Conservation (phyloP, 2,113 vertebrate species). For the Smithornis capensis region DNA sequence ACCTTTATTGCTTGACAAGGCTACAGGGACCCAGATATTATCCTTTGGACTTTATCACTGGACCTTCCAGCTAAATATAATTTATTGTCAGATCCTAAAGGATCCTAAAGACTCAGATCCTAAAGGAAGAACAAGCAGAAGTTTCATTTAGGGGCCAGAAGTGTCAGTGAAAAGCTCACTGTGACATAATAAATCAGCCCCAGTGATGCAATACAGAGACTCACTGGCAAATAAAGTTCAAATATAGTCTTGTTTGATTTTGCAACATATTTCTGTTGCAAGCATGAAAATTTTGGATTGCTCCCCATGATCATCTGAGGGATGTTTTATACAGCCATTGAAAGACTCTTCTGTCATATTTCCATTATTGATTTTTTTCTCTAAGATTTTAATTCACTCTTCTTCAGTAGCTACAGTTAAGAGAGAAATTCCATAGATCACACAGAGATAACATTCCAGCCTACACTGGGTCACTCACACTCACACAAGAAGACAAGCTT, state of each 20-base stretch:
- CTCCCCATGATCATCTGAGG: not conserved
- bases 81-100: too few relatives aligned
- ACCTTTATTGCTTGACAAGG: constrained; percentile 32
- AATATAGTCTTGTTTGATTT: not conserved
- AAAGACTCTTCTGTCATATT: constrained; percentile 60
- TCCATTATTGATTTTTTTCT: constrained; percentile 77
- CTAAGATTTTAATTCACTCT: constrained; percentile 78
- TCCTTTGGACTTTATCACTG: not conserved
- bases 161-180: not conserved
- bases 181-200: not conserved
- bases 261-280: not conserved
- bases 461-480: constrained; percentile 69
- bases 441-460: constrained; percentile 71
- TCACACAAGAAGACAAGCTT: constrained; percentile 70
- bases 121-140: not conserved
- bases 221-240: not conserved
- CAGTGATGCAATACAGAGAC: not conserved
- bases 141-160: not conserved
- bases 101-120: too few relatives aligned
- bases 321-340: not conserved
- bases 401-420: constrained; percentile 68
- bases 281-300: not conserved
- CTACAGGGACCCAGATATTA: not conserved
- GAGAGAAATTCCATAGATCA: constrained; percentile 74
- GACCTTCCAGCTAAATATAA: not conserved